A percentile compares a stretch with the other conserved stretches of the same genome.
These are phyloP conservation scores for Artibeus jamaicensis DNA, from an alignment of 2,797 vertebrate genomes.

Conservation along the genomic window DNA sequence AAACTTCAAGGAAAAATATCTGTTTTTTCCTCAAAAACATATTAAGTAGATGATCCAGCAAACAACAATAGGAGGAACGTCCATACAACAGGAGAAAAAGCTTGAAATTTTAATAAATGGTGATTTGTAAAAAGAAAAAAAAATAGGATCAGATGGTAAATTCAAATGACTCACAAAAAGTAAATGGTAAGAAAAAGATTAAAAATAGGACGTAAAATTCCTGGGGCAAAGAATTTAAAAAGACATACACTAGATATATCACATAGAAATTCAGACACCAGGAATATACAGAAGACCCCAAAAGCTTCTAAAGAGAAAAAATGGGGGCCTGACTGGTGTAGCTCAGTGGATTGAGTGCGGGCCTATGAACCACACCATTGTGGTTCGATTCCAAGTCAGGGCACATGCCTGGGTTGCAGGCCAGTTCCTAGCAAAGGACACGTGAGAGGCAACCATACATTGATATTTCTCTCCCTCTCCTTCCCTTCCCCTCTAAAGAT, in stretches of 20 bases:
- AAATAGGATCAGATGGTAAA: neutral
- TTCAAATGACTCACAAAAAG: slow-evolving; percentile 22
- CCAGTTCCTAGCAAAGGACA: no score
- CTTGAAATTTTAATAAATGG: slow-evolving; percentile 2
- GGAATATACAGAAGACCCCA: slow-evolving; percentile 2
- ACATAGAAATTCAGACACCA: neutral
- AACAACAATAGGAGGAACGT: neutral
- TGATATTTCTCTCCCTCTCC: no score
- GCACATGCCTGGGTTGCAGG: no score
- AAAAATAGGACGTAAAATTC: slow-evolving; percentile 14
- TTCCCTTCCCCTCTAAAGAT: no score
- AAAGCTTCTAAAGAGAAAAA: slow-evolving; percentile 25
- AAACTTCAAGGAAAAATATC: slow-evolving; percentile 21
- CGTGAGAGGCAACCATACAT: no score
- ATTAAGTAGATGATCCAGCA: neutral
- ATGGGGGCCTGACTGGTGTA: no score
- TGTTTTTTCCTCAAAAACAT: neutral
- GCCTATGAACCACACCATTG: no score
- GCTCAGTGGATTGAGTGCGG: no score
- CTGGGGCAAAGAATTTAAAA: slow-evolving; percentile 3
- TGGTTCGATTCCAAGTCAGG: no score
- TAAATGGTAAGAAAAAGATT: slow-evolving; percentile 8
- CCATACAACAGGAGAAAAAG: slow-evolving; percentile 7
- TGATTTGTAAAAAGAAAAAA: neutral
- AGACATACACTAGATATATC: neutral